phyloP scores from a whole-genome alignment of 1,140 invertebrate species.

The Drosophila lowei region DNA sequence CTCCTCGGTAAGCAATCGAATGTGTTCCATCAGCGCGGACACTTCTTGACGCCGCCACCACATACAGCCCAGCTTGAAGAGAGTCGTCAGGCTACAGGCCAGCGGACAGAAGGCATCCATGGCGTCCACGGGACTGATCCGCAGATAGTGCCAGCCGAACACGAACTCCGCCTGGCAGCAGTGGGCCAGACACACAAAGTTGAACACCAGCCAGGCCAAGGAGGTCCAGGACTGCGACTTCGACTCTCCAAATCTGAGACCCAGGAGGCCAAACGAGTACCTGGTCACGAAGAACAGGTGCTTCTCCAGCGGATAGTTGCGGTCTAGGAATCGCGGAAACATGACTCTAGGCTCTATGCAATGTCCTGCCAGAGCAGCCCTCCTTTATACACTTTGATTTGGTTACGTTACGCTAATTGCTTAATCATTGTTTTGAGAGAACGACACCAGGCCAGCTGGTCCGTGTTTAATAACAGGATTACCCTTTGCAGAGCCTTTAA shows the following conservation, averaged over 20 bases:
- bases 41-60: conserved; percentile 53
- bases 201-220: conserved; percentile 46
- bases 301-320: conserved; percentile 50
- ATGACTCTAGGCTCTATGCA: conserved; percentile 15
- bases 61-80: conserved; percentile 62
- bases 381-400: conserved; percentile 8
- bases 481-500: conserved; percentile 5
- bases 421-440: conserved; percentile 28
- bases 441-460: conserved; percentile 7
- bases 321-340: conserved; percentile 51
- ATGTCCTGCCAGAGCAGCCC: background rate
- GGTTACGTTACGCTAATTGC: conserved; percentile 10
- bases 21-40: conserved; percentile 33
- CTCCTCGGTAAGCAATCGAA: conserved; percentile 40
- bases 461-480: conserved; percentile 42
- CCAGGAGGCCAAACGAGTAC: conserved; percentile 58
- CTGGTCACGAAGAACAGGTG: conserved; percentile 61
- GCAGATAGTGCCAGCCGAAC: conserved; percentile 57
- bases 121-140: conserved; percentile 50
- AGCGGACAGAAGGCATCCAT: conserved; percentile 70
- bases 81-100: conserved; percentile 60
- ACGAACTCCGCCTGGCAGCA: conserved; percentile 64
- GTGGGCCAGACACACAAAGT: conserved; percentile 57
- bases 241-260: conserved; percentile 33
- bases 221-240: conserved; percentile 2